Evolutionary conservation across 2,113 vertebrate genomes (phyloP), one percentile per base, ranked within the genome.

Genomic region (Zingel zingel): DNA sequence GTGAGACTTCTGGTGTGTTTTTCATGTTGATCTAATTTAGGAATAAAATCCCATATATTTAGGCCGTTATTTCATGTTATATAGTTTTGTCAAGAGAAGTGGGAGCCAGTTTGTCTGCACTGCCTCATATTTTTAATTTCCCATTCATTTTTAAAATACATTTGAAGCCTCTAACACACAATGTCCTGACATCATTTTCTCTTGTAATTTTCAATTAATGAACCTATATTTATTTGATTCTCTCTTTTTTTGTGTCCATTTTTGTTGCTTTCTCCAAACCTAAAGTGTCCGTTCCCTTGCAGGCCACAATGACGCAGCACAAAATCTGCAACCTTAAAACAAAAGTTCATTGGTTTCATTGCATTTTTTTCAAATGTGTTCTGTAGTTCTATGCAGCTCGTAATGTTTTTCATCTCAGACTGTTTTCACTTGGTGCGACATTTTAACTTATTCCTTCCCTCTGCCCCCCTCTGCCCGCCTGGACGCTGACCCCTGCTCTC

Each of bases 401-500:
- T 91, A 65, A 82, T 93, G 91, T 93, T 91, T 33, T 70, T 89
- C 85, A 90, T 88, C 80, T 91, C 86, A 89, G 27, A 73, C 69
- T 89, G 84, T 91, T 90, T 91, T 91, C 81, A 85, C 88, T 43
- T 87, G 82, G 83, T 91, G 89, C 90, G 90, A 77, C 91, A 74
- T 93, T 91, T 94, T 94, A 94, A 94, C 92, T 79, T 87, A 90
- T 93, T 94, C 89, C 93, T 93, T 94, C 91, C 93, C 92, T 94
- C 91, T 92, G 87, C 90, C 92, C 91, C 84, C 85, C 79, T 91
- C 85, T 94, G 93, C 93, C 86, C 91, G 90, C 94, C 92, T 90
- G 93, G 93, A 94, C 89, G 93, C 92, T 90, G 93, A 94, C 92
- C 93, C 92, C 90, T 94, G 92, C 92, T 94, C 91, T 90, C 88